Evolutionary conservation across 2,797 vertebrate genomes (phyloP).

Genomic region (Xiphophorus birchmanni): DNA sequence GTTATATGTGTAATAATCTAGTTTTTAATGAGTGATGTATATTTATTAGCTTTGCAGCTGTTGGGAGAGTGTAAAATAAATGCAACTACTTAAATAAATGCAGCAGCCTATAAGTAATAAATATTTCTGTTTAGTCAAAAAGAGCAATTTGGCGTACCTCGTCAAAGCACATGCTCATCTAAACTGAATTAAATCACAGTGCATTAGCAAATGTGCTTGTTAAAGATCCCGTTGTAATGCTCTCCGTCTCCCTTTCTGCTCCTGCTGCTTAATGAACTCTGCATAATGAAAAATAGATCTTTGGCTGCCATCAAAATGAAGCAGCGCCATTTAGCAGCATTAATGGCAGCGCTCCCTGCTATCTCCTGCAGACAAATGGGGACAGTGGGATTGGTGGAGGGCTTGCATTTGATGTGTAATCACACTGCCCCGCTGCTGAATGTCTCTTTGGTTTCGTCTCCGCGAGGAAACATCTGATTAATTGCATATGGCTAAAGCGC

Average conservation of each 20-base stretch:
- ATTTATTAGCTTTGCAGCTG: not conserved
- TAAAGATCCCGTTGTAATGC: constrained; percentile 14
- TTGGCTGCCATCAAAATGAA: constrained; percentile 47
- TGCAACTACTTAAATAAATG: not conserved
- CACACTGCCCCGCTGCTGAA: constrained; percentile 60
- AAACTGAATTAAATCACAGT: constrained; percentile 9
- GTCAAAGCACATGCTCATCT: constrained; percentile 1
- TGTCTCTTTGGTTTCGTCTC: constrained; percentile 68
- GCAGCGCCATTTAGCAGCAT: constrained; percentile 38
- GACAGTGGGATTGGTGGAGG: constrained; percentile 26
- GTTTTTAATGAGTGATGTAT: not conserved
- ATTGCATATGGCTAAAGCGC: constrained; percentile 76
- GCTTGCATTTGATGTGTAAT: constrained; percentile 71
- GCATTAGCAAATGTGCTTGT: constrained; percentile 11
- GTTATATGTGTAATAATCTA: not conserved
- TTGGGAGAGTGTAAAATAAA: too few relatives aligned
- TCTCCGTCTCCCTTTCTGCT: constrained; percentile 12
- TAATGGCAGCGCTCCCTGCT: constrained; percentile 32
- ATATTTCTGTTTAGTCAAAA: not conserved
- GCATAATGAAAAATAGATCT: constrained; percentile 34
- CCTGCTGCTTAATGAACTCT: constrained; percentile 44
- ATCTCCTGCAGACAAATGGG: constrained; percentile 40
- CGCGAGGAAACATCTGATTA: constrained; percentile 78
- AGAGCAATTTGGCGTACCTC: not conserved
- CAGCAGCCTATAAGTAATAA: not conserved